Base-by-base conservation (phyloP, 2,888 invertebrate species). In the Hartigia nigra region DNA sequence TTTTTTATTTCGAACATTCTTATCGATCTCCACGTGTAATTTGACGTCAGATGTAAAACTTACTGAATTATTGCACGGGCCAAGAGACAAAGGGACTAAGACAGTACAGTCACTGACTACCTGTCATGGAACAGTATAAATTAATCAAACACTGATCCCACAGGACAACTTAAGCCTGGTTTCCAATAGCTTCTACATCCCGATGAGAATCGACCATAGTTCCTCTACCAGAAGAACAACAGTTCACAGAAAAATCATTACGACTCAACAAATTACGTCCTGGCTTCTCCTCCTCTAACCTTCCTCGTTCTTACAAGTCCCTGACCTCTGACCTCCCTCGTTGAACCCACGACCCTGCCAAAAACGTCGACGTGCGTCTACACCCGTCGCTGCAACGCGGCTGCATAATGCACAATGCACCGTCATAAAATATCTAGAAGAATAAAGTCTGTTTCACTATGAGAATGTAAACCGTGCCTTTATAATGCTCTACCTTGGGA, bases 401-500 rank as follows among this genome's bases (percentile, higher is more conserved):
- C 23, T 55, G 55, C 23, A 55, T 55, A 23, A 23, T 55, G 23
- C 55, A 55, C 55, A 2, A 55, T 55, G 55, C 55, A 55, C 55
- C 55, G 2, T 55, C 55, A 9, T 23, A 55, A 23, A 55, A 1
- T 55, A 55, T 55, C 55, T 55, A 0, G 23, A 23, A 55, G 23
- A 55, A 23, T 55, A 23, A 55, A 55, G 55, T 55, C 55, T 23
- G 55, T 79, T 78, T 81, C 76, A 32, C 78, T 79, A 70, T 79
- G 82, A 81, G 79, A 82, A 80, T 81, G 79, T 75, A 76, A 74
- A 78, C 35, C 72, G 76, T 74, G 70, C 70, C 74, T 69, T 55
- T 5, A 11, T 82, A 81, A 84, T 80, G 81, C 74, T 78, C 72
- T 82, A 84, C 82, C 82, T 83, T 84, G 84, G 79, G 79, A 81